phyloP scores from a whole-genome alignment of 1,140 invertebrate genomes.

The Drosophila nasuta region DNA sequence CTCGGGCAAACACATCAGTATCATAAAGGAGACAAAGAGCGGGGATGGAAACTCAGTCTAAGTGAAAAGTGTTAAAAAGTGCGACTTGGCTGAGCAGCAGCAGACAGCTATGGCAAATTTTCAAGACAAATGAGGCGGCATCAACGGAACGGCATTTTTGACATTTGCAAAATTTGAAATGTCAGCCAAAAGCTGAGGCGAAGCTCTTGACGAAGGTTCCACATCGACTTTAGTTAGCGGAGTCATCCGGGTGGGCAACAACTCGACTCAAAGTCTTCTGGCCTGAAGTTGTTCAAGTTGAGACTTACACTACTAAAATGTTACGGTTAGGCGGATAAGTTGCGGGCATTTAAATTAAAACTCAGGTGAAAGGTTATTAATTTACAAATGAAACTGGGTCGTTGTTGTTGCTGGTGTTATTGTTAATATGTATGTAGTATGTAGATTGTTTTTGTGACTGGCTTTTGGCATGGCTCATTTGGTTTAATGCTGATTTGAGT shows the following conservation, averaged over 20 bases:
- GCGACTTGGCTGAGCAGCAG: conserved; percentile 43
- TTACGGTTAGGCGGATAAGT: conserved; percentile 52
- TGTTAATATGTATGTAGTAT: conserved; percentile 16
- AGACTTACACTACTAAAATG: conserved; percentile 15
- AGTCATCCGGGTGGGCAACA: conserved; percentile 23
- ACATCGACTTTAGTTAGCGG: conserved; percentile 28
- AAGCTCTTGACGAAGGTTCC: conserved; percentile 70
- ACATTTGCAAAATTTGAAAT: conserved; percentile 83
- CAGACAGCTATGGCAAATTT: conserved; percentile 52
- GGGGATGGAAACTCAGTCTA: conserved; percentile 44
- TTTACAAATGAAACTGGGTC: conserved; percentile 72
- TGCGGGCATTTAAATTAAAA: conserved; percentile 78
- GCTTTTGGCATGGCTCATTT: conserved; percentile 61
- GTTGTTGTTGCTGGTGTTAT: conserved; percentile 38
- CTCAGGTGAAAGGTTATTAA: conserved; percentile 82
- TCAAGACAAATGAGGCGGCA: conserved; percentile 74
- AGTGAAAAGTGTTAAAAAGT: conserved; percentile 83
- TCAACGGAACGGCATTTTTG: conserved; percentile 59
- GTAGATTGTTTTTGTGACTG: conserved; percentile 35
- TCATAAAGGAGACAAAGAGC: background rate
- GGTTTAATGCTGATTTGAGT: conserved; percentile 68
- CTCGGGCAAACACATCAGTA: conserved; percentile 41
- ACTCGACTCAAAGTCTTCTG: conserved; percentile 7
- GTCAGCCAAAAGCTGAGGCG: conserved; percentile 54
- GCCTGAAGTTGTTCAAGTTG: background rate